Conservation (phyloP, 2,888 invertebrate genomes). For the Cremastinae sp. region DNA sequence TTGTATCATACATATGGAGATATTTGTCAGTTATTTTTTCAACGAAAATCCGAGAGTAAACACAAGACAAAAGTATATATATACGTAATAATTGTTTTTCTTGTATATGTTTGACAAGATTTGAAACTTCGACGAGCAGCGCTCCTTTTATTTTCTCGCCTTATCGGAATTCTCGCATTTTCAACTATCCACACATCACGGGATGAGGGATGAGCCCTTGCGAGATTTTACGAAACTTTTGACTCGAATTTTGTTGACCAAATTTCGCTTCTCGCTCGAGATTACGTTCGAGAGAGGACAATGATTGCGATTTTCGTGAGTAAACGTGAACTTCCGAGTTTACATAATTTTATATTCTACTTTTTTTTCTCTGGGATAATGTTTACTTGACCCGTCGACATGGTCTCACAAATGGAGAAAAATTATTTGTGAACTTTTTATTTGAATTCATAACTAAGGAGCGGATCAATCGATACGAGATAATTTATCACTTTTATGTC, state of each 20-base stretch:
- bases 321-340: neutral
- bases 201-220: too few relatives aligned
- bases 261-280: too few relatives aligned
- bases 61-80: neutral
- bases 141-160: too few relatives aligned
- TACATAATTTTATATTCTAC: neutral
- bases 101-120: neutral
- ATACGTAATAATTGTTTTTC: neutral
- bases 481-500: neutral
- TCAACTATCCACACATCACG: too few relatives aligned
- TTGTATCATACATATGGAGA: neutral
- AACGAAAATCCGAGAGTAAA: neutral
- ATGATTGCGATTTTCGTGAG: too few relatives aligned
- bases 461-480: neutral
- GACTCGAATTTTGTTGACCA: too few relatives aligned
- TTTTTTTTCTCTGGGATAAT: neutral
- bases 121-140: too few relatives aligned
- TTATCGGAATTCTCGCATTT: too few relatives aligned
- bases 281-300: too few relatives aligned
- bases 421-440: neutral
- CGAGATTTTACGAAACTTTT: too few relatives aligned
- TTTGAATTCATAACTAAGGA: neutral
- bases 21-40: constrained; percentile 5
- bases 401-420: neutral
- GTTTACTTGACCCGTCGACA: neutral